Evolutionary conservation across 2,797 vertebrate genomes (phyloP).

Genomic region (Morelia viridis): DNA sequence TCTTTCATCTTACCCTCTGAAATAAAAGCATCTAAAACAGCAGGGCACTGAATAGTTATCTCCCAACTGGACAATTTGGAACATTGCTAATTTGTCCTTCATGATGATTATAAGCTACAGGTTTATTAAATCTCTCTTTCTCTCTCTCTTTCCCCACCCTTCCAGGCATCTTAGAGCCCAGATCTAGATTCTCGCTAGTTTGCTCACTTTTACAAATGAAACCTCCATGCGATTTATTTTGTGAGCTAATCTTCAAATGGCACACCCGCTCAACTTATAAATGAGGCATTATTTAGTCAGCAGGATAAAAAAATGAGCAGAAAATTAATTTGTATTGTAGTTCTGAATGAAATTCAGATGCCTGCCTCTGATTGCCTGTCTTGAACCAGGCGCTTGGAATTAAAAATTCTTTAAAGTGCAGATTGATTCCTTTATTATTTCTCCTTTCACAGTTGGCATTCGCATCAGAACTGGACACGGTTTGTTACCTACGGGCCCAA

Average conservation of each 20-base stretch:
- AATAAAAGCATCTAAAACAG: neutral
- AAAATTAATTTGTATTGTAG: conserved; percentile 31
- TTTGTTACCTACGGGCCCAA: conserved; percentile 21
- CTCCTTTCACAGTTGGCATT: conserved; percentile 16
- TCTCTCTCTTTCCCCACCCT: neutral
- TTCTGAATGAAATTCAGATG: conserved; percentile 20
- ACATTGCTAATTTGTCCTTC: neutral
- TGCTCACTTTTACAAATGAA: conserved; percentile 26
- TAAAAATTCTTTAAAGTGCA: conserved; percentile 31
- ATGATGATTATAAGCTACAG: neutral
- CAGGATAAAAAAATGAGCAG: conserved; percentile 27
- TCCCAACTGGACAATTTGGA: neutral
- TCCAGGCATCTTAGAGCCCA: neutral
- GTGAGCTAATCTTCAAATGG: conserved; percentile 32
- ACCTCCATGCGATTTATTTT: conserved; percentile 19
- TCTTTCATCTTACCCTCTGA: neutral
- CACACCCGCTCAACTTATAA: conserved; percentile 4
- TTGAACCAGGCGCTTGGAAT: conserved; percentile 16
- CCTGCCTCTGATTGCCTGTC: conserved; percentile 25
- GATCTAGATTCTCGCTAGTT: conserved; percentile 15
- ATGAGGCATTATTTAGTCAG: conserved; percentile 26
- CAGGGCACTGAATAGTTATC: neutral
- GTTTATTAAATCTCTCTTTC: neutral
- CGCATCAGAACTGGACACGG: conserved; percentile 15
- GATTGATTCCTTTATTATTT: conserved; percentile 10